These are phyloP conservation scores for Oscheius sp. DNA, from an alignment of 2,888 invertebrate species.

Conservation along the genomic window DNA sequence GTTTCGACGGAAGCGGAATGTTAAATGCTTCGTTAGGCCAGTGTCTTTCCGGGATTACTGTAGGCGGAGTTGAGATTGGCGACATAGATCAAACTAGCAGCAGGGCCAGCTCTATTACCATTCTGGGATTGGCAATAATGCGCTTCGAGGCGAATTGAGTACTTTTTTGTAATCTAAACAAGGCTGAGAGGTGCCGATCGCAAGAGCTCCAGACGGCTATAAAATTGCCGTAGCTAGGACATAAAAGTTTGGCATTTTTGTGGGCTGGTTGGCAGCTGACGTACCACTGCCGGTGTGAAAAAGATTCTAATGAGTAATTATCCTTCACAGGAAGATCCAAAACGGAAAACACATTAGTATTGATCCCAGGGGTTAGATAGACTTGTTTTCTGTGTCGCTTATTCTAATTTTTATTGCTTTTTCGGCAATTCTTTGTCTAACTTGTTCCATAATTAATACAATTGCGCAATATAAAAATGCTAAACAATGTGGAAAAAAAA, in stretches of 20 bases:
- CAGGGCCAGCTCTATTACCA: too few species aligned
- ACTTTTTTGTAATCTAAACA: background rate
- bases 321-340: background rate
- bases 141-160: too few species aligned
- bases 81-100: too few species aligned
- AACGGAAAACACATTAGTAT: background rate
- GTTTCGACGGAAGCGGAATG: conserved; percentile 16
- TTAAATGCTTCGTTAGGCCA: conserved; percentile 26
- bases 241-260: background rate
- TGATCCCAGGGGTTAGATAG: too few species aligned
- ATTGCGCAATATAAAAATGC: too few species aligned
- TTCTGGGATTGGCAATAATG: too few species aligned
- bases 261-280: background rate
- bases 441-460: too few species aligned
- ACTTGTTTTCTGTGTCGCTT: too few species aligned
- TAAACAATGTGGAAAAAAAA: too few species aligned
- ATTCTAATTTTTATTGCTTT: too few species aligned
- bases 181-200: background rate
- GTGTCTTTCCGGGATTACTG: conserved; percentile 14
- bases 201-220: background rate
- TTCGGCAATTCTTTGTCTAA: too few species aligned
- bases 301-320: too few species aligned
- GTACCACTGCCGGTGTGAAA: background rate
- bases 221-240: background rate
- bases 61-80: background rate